These are phyloP conservation scores for Alligator sinensis DNA, from an alignment of 2,113 vertebrate species.

Conservation along the genomic window DNA sequence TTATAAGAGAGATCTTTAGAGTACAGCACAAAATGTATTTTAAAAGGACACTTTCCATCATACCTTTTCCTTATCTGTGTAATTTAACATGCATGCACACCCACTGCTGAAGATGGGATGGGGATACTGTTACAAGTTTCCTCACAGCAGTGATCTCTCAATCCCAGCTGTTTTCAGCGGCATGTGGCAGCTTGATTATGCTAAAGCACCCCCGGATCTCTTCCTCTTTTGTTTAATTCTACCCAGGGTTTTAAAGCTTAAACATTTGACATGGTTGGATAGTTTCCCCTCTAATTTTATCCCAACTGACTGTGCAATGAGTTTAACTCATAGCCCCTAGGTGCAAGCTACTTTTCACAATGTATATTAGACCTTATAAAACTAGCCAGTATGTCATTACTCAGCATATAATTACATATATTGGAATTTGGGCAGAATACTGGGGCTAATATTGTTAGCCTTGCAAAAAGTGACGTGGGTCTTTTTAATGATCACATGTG, in stretches of 20 bases:
- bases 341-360: conserved; percentile 59
- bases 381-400: conserved; percentile 64
- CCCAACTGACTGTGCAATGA: conserved; percentile 73
- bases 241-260: conserved; percentile 74
- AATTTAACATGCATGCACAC: conserved; percentile 28
- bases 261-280: conserved; percentile 77
- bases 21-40: background rate
- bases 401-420: conserved; percentile 70
- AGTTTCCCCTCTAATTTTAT: conserved; percentile 79
- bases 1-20: background rate
- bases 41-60: background rate
- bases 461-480: conserved; percentile 69
- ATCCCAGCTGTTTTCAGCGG: conserved; percentile 69
- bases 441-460: conserved; percentile 74
- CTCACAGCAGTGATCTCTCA: conserved; percentile 57
- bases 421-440: conserved; percentile 73
- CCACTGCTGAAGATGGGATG: conserved; percentile 48
- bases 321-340: conserved; percentile 71
- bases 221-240: conserved; percentile 77
- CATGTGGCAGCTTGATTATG: conserved; percentile 75
- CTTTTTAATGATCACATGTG: conserved; percentile 70
- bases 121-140: conserved; percentile 69
- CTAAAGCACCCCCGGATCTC: conserved; percentile 73
- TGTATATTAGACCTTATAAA: conserved; percentile 72
- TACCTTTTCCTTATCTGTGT: background rate